Evolutionary conservation across 2,113 vertebrate species (phyloP).

Genomic region (Brachyhypopomus gauderio): DNA sequence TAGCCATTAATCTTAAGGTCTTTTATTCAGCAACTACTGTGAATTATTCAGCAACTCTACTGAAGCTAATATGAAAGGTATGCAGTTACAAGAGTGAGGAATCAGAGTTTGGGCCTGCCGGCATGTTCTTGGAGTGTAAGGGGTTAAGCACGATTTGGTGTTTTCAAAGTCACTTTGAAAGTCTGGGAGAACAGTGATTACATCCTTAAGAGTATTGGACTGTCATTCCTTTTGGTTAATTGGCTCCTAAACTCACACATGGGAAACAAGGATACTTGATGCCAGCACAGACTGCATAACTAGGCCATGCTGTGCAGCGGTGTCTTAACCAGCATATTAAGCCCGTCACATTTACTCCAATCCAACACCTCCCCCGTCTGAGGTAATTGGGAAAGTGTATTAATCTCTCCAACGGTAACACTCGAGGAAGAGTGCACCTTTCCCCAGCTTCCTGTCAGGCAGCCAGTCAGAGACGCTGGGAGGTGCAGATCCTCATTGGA

Average conservation of each 20-base stretch:
- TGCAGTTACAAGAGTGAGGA: too few relatives aligned
- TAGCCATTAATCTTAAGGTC: not conserved
- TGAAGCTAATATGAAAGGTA: too few relatives aligned
- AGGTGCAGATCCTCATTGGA: conserved; percentile 39
- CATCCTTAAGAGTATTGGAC: conserved; percentile 4
- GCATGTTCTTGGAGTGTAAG: too few relatives aligned
- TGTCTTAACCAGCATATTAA: conserved; percentile 45
- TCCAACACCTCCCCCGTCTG: conserved; percentile 35
- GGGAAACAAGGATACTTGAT: conserved; percentile 23
- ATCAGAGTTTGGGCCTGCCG: too few relatives aligned
- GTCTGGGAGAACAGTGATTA: not conserved
- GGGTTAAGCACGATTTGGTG: not conserved
- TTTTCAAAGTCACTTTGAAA: conserved; percentile 15
- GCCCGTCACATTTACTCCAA: conserved; percentile 58
- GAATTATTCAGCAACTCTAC: too few relatives aligned
- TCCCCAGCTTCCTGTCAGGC: conserved; percentile 3
- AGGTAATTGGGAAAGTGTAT: conserved; percentile 38
- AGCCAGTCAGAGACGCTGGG: not conserved
- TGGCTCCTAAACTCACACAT: conserved; percentile 14
- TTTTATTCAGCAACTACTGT: too few relatives aligned
- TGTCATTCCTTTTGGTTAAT: conserved; percentile 27
- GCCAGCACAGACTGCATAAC: conserved; percentile 31
- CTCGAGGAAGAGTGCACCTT: conserved; percentile 27
- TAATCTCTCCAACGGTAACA: conserved; percentile 38
- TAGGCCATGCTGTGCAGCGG: conserved; percentile 24